Base-by-base conservation (phyloP, 1,140 invertebrate species). In the Drosophila willistoni region DNA sequence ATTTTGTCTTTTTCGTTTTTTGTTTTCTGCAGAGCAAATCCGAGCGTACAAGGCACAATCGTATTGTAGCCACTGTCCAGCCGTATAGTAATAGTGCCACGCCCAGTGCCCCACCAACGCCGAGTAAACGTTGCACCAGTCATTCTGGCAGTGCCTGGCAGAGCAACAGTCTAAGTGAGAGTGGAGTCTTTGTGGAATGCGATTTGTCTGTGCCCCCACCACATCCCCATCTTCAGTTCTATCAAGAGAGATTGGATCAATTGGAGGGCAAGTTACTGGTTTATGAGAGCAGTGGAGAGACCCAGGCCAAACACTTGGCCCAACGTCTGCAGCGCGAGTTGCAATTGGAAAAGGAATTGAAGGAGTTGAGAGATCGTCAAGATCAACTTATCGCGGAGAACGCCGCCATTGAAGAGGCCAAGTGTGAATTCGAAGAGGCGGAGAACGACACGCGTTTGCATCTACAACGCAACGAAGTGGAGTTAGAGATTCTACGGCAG, bases 361-460 rank as follows among this genome's bases (percentile, higher is more conserved):
- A 94, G 92, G 93, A 94, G 56, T 85, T 95, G 39, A 92, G 93
- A 79, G 92, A 93, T 56, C 93, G 94, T 54, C 92, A 94, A 17
- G 87, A 92, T 66, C 91, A 93, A 71, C 92, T 95, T 61, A 91
- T 93, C 73, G 93, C 93, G 9, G 94, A 95, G 74, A 95, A 95
- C 91, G 92, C 93, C 25, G 90, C 92, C 73, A 81, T 95, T 73
- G 94, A 95, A 79, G 95, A 95, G 73, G 94, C 95, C 75, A 94
- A 94, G 83, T 94, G 94, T 83, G 95, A 95, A 91, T 92, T 95
- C 42, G 95, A 95, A 89, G 95, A 95, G 87, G 94, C 94, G 41
- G 95, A 95, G 91, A 95, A 95, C 91, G 95, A 95, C 77, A 94
- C 94, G 17, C 93, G 95, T 62, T 91, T 95, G 64, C 93, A 94